Base-by-base conservation (phyloP, 2,888 invertebrate species). In the Epinotia nisella region DNA sequence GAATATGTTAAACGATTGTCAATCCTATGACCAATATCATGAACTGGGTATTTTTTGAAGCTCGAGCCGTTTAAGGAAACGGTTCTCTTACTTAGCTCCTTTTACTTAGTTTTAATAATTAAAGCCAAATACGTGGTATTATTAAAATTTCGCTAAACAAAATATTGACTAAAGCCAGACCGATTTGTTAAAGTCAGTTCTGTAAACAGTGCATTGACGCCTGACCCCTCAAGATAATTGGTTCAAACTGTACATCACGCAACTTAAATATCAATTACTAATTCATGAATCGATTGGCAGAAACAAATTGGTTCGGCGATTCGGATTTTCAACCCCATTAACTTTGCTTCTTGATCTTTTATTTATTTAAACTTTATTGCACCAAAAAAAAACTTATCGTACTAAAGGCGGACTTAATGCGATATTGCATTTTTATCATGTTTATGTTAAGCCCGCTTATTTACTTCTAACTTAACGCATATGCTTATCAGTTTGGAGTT, bases 391-490 rank as follows among this genome's bases (percentile, higher is more conserved):
- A n/a, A n/a, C n/a, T n/a, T n/a, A n/a, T n/a, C n/a, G n/a, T n/a
- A n/a, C n/a, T n/a, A n/a, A n/a, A n/a, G n/a, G n/a, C n/a, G n/a
- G n/a, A n/a, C n/a, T n/a, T n/a, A n/a, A n/a, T n/a, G n/a, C n/a
- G n/a, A n/a, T n/a, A n/a, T n/a, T n/a, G n/a, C n/a, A 86, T 83
- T 78, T 82, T 85, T 90, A 89, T 89, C 87, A 82, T 87, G 83
- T 87, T 87, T 88, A 81, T 79, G 78, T 80, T 78, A 77, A 56
- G 60, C 67, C 77, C 74, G 78, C 78, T 77, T 83, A 80, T 82
- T 83, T 83, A 82, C 78, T 82, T 81, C 80, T 81, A 83, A 83
- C 65, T 70, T 81, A 80, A 80, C 79, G 45, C 55, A 73, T 67
- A 78, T 41, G 58, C 69, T 72, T 74, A 69, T 80, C 79, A 79